Evolutionary conservation across 2,797 vertebrate genomes (phyloP).

Genomic region (Lutjanus campechanus): DNA sequence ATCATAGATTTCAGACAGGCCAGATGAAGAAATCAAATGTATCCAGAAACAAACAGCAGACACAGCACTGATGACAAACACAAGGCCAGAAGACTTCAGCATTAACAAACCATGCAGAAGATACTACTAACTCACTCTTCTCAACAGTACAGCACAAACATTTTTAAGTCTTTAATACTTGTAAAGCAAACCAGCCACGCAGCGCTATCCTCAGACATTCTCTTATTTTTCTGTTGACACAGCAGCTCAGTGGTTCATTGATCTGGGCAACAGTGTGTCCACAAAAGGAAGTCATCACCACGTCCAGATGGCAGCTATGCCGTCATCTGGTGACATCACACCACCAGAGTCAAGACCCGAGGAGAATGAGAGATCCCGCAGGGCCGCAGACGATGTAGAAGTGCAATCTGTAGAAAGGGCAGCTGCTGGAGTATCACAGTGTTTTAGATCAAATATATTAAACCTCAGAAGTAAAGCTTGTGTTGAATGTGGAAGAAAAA

Average conservation of each 20-base stretch:
- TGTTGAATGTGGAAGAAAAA: background rate
- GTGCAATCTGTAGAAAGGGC: conserved; percentile 5
- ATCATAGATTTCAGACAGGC: background rate
- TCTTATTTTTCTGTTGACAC: conserved; percentile 71
- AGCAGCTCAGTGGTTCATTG: conserved; percentile 59
- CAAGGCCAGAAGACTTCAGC: background rate
- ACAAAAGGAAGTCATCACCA: conserved; percentile 72
- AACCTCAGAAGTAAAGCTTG: background rate
- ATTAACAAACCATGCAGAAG: background rate
- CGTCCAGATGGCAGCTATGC: conserved; percentile 76
- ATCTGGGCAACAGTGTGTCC: conserved; percentile 55
- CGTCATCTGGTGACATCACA: conserved; percentile 75
- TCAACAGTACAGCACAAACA: background rate
- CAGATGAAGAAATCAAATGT: conserved; percentile 8
- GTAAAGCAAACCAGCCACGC: conserved; percentile 11
- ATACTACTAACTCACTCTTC: background rate
- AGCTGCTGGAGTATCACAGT: background rate
- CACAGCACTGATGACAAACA: background rate
- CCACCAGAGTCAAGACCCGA: conserved; percentile 59
- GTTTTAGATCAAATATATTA: background rate
- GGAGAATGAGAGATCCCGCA: conserved; percentile 36
- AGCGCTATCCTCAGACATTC: conserved; percentile 23
- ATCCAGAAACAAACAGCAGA: conserved; percentile 3
- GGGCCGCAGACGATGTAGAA: conserved; percentile 20
- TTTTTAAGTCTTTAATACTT: conserved; percentile 24